Conservation (phyloP, 2,113 vertebrate genomes). For the pig (Sus scrofa) region DNA sequence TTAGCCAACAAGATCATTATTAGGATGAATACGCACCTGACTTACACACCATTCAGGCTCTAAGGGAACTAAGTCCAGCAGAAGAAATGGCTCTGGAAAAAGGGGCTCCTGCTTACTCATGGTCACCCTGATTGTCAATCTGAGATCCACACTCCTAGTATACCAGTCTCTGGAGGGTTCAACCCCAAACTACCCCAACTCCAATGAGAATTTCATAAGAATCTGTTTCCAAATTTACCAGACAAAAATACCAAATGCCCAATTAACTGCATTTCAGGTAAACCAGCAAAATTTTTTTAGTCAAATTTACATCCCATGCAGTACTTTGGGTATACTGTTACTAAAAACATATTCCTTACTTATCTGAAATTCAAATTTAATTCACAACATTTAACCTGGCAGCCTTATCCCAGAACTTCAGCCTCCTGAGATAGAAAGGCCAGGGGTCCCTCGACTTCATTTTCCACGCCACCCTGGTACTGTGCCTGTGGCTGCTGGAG, state of each 20-base stretch:
- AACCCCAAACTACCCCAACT: not conserved
- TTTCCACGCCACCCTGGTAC: not conserved
- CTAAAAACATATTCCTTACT: slow-evolving; percentile 27
- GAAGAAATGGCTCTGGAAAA: not conserved
- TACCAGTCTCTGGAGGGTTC: not conserved
- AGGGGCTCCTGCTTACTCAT: not conserved
- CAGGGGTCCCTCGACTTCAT: not conserved
- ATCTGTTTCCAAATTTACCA: not conserved
- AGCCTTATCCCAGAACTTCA: not conserved
- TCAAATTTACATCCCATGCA: not conserved
- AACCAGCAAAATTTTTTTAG: not conserved
- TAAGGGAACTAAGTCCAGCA: not conserved
- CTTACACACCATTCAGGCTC: not conserved
- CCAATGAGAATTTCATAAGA: not conserved
- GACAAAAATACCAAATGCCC: not conserved
- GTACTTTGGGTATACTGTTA: not conserved
- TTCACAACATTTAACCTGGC: not conserved
- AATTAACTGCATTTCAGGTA: slow-evolving; percentile 22
- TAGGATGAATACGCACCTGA: not conserved
- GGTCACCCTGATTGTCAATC: not conserved
- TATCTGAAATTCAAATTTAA: slow-evolving; percentile 44
- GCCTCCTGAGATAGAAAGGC: not conserved
- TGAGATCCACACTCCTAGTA: not conserved
- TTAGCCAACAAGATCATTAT: not conserved
- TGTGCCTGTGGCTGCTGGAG: not conserved